Evolutionary conservation across 2,888 invertebrate genomes (phyloP).

Genomic region (Melieria omissa): DNA sequence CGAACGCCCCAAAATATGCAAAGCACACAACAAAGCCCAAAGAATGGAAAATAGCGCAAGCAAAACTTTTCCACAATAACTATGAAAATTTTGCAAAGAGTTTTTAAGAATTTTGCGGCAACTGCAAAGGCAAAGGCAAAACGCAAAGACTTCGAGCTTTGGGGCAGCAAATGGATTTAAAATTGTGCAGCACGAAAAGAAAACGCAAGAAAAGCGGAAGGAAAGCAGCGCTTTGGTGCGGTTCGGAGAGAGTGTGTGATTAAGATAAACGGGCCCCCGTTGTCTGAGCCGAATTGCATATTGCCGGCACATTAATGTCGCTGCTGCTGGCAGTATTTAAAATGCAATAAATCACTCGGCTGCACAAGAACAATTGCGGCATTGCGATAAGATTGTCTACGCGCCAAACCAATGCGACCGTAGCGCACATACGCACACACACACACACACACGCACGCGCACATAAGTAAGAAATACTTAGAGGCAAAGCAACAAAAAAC

Average conservation of each 20-base stretch:
- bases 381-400: too few relatives aligned
- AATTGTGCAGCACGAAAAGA: background rate
- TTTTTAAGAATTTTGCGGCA: background rate
- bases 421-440: too few relatives aligned
- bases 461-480: too few relatives aligned
- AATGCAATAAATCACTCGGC: slow-evolving; percentile 33
- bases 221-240: background rate
- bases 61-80: too few relatives aligned
- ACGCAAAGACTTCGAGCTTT: background rate
- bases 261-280: slow-evolving; percentile 24
- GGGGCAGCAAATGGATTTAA: background rate
- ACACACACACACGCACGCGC: too few relatives aligned
- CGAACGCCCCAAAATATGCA: slow-evolving; percentile 26
- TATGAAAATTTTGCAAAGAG: too few relatives aligned
- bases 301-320: slow-evolving; percentile 2
- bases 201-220: background rate
- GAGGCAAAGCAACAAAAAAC: too few relatives aligned
- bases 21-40: slow-evolving; percentile 6
- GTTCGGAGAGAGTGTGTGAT: slow-evolving; percentile 10
- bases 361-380: background rate
- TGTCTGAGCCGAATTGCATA: background rate
- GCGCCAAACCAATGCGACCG: too few relatives aligned
- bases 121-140: background rate
- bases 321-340: slow-evolving; percentile 24
- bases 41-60: background rate